A percentile compares a stretch with the other conserved stretches of the same genome.
Conservation (phyloP, 2,797 vertebrate species). For the Crocidura indochinensis region DNA sequence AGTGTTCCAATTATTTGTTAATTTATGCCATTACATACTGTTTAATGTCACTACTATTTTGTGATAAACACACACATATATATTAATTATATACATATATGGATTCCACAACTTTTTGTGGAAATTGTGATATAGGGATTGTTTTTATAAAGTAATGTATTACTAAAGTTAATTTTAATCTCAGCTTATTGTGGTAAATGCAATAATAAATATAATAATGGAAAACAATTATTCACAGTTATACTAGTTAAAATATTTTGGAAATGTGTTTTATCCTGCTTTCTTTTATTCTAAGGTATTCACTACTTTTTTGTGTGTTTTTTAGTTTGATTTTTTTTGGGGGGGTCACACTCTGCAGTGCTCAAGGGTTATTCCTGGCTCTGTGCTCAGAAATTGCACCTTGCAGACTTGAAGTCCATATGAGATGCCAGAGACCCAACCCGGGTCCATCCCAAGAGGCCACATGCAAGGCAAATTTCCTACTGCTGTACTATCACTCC, state of each 20-base stretch:
- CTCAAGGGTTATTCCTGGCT: too few species aligned
- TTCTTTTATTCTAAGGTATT: not conserved
- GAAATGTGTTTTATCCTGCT: not conserved
- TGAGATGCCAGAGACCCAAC: too few species aligned
- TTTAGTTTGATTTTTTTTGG: not conserved
- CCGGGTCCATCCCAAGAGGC: too few species aligned
- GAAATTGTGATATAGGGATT: not conserved
- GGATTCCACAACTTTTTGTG: not conserved
- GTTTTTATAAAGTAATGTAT: constrained; percentile 14
- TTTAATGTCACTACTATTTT: not conserved
- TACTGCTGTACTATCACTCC: too few species aligned
- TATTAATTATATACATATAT: not conserved
- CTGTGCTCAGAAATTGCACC: too few species aligned
- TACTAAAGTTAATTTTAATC: constrained; percentile 29
- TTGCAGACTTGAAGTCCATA: too few species aligned
- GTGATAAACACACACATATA: too few species aligned
- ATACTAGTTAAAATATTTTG: not conserved
- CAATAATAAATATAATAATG: not conserved
- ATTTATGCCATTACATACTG: not conserved
- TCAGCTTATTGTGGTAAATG: not conserved
- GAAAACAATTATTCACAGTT: not conserved
- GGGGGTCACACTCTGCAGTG: too few species aligned
- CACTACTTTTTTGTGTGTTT: constrained; percentile 1
- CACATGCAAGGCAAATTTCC: too few species aligned
- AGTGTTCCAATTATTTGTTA: constrained; percentile 46